phyloP scores from a whole-genome alignment of 2,113 vertebrate genomes.

The Mohoua ochrocephala region DNA sequence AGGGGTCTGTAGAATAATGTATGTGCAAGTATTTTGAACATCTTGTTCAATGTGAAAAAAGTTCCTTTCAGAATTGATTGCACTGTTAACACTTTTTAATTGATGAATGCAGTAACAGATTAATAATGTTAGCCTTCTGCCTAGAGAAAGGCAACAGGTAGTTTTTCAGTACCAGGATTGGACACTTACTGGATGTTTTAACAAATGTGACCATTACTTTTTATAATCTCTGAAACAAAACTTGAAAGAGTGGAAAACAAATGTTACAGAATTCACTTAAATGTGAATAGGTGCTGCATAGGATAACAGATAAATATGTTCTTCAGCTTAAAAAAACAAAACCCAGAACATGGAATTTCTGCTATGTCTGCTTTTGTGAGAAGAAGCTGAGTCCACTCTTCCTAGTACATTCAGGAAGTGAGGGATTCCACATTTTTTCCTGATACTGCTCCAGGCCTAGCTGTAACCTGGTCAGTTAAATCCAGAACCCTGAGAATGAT shows the following conservation, averaged over 20 bases:
- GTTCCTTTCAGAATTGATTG: background rate
- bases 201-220: background rate
- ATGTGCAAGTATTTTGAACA: background rate
- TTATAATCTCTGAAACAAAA: background rate
- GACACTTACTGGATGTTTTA: background rate
- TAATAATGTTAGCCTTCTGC: background rate
- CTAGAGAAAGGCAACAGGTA: background rate
- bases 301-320: background rate
- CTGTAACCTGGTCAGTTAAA: background rate
- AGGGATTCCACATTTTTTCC: background rate
- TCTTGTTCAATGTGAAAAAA: background rate
- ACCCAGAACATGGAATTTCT: background rate
- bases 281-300: background rate
- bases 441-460: background rate
- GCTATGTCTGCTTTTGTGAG: background rate
- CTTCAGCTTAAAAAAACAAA: background rate
- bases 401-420: fast-evolving
- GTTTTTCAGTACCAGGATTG: background rate
- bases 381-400: background rate
- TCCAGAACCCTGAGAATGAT: background rate
- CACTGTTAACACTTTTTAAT: background rate
- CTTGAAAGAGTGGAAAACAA: background rate
- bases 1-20: background rate
- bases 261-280: background rate
- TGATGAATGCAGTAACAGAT: background rate